These are phyloP conservation scores for Cryptus armator DNA, from an alignment of 2,888 invertebrate genomes.

Conservation along the genomic window DNA sequence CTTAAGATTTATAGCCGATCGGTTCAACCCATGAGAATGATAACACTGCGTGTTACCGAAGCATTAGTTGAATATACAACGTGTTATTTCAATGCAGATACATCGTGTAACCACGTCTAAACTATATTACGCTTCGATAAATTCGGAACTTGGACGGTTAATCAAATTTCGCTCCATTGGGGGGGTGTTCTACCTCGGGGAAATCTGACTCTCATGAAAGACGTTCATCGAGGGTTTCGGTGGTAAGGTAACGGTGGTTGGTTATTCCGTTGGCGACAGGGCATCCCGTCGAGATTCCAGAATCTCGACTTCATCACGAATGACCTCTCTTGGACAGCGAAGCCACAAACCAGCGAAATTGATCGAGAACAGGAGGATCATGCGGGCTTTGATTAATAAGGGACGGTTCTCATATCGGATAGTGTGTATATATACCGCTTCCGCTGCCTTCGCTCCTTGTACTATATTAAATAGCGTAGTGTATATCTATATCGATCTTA, in stretches of 20 bases:
- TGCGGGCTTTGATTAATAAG: constrained; percentile 45
- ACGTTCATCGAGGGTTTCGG: constrained; percentile 29
- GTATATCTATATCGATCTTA: constrained; percentile 19
- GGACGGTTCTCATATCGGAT: constrained; percentile 31
- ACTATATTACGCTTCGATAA: constrained; percentile 7
- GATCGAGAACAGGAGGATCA: constrained; percentile 56
- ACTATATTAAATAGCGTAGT: background rate
- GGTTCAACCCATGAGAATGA: constrained; percentile 26
- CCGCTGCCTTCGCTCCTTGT: background rate
- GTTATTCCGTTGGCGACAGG: constrained; percentile 16
- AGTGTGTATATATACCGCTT: constrained; percentile 1
- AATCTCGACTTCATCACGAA: constrained; percentile 46
- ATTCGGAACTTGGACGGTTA: background rate
- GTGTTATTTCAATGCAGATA: constrained; percentile 17
- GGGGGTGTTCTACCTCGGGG: constrained; percentile 24
- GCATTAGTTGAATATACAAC: constrained; percentile 37
- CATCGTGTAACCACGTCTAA: background rate
- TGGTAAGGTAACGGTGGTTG: constrained; percentile 24
- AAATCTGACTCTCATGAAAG: constrained; percentile 57
- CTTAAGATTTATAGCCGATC: constrained; percentile 36
- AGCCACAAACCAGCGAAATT: constrained; percentile 57
- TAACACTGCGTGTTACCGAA: constrained; percentile 36
- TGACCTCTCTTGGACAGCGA: constrained; percentile 52
- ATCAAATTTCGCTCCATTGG: constrained; percentile 8
- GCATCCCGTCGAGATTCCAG: constrained; percentile 50